Evolutionary conservation across 2,888 invertebrate genomes (phyloP), one percentile per base, ranked within the genome.

Genomic region (Leucozona laternaria): DNA sequence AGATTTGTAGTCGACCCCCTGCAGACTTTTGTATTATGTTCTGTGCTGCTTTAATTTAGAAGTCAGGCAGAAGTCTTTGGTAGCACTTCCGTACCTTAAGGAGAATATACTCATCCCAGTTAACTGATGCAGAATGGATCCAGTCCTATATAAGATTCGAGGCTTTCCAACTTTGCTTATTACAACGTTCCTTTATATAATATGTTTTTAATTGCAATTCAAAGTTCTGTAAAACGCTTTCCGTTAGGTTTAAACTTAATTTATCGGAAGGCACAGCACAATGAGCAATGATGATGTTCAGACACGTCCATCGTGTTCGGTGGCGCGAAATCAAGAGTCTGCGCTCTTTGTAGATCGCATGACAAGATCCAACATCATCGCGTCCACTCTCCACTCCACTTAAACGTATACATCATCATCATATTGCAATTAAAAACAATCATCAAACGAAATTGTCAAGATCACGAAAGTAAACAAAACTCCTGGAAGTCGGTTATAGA

Each of bases 401-500:
- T 34, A 60, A 60, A 34, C 60, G 13, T 15, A 77, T 72, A 53
- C 76, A 77, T 85, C 60, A 78, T 71, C 80, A 85, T 75, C 72
- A 80, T 10, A 76, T 72, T 57, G 85, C 85, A 85, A 85, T 85
- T 85, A 85, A 85, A 85, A 85, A 72, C 85, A 81, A 85, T 85
- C 80, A 85, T 85, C 85, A 77, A 81, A 77, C 81, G 72, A 85
- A 81, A 85, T 85, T 85, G 85, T 85, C 81, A 85, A 77, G 81
- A 85, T 85, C 85, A 85, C 81, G 85, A 85, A 85, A 77, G 85
- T 85, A 80, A 85, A 85, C 81, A 85, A 66, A 85, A 80, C 77
- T 77, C 77, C 55, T 68, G 48, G 66, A 45, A 48, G 20, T n/a
- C 0, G 10, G n/a, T n/a, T n/a, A n/a, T 0, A 37, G 5, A 13